phyloP scores from a whole-genome alignment of 2,113 vertebrate species.

The Onychostruthus taczanowskii region DNA sequence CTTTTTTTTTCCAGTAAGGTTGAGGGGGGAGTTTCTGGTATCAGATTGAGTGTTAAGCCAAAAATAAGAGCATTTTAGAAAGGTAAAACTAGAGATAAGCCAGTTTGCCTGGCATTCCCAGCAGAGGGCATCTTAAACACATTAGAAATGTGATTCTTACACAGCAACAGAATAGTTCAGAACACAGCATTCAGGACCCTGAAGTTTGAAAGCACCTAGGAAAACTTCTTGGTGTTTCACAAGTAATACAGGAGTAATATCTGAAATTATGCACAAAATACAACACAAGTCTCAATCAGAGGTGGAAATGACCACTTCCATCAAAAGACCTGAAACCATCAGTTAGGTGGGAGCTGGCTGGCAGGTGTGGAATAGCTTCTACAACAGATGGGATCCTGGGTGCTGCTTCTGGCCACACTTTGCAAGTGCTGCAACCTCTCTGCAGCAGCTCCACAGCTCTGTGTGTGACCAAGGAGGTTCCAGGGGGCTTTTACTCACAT shows the following conservation, averaged over 20 bases:
- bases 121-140: conserved; percentile 78
- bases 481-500: accelerated
- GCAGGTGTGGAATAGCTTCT: not conserved
- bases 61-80: not conserved
- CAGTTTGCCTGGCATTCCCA: conserved; percentile 67
- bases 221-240: not conserved
- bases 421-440: not conserved
- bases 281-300: not conserved
- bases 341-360: not conserved
- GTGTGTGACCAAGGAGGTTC: accelerated
- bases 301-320: not conserved
- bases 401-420: not conserved
- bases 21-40: not conserved
- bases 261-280: not conserved
- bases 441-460: accelerated
- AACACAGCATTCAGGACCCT: not conserved
- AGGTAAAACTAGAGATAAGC: not conserved
- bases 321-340: not conserved
- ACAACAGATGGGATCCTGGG: accelerated
- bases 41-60: not conserved
- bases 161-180: not conserved
- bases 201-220: not conserved
- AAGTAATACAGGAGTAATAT: not conserved
- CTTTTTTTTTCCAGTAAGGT: not conserved
- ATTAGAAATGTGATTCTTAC: not conserved